Evolutionary conservation across 2,797 vertebrate species (phyloP).

Genomic region (Decapterus maruadsi): DNA sequence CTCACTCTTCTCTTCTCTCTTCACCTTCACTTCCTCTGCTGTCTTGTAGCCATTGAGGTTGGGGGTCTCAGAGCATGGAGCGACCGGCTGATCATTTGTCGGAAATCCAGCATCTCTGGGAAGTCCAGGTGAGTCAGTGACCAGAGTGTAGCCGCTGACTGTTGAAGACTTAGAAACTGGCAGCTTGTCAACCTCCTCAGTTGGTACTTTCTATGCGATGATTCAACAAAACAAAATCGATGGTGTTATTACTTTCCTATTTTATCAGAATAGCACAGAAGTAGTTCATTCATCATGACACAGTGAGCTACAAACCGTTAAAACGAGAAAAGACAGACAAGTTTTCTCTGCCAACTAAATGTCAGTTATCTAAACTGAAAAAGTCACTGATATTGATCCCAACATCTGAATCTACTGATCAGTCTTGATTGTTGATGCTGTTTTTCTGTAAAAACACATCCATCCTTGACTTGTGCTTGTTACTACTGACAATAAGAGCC

Average conservation of each 20-base stretch:
- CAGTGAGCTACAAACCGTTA: not conserved
- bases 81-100: slow-evolving; percentile 9
- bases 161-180: slow-evolving; percentile 68
- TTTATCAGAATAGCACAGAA: not conserved
- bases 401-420: not conserved
- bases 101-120: slow-evolving; percentile 54
- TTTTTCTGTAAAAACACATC: not conserved
- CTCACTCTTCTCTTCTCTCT: slow-evolving; percentile 63
- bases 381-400: not conserved
- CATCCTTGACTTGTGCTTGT: not conserved
- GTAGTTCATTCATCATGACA: not conserved
- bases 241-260: not conserved
- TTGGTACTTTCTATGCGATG: slow-evolving; percentile 77
- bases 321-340: not conserved
- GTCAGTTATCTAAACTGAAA: not conserved
- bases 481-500: not conserved
- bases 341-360: not conserved
- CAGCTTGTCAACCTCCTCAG: slow-evolving; percentile 57
- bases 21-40: slow-evolving; percentile 38
- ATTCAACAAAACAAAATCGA: not conserved
- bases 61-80: slow-evolving; percentile 32
- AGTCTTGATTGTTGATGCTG: not conserved
- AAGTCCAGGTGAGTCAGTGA: slow-evolving; percentile 76
- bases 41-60: slow-evolving; percentile 45
- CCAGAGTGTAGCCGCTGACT: slow-evolving; percentile 73